Percentiles rank a stretch among this genome's conserved stretches.
phyloP scores from a whole-genome alignment of 1,140 invertebrate species.

The Cotesia chilonis region DNA sequence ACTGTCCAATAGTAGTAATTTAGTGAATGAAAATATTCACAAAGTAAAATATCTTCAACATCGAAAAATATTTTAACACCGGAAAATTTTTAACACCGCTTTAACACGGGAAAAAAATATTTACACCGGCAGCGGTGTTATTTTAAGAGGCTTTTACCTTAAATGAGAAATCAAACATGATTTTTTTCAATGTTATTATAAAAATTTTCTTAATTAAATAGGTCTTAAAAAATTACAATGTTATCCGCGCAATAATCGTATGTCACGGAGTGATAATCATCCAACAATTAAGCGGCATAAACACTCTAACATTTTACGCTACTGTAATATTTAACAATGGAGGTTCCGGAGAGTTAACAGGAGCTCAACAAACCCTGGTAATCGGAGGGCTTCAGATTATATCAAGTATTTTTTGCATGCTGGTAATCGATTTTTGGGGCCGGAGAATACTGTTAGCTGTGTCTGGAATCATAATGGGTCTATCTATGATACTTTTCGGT shows the following conservation, averaged over 20 bases:
- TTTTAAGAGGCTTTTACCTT: too few relatives aligned
- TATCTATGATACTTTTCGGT: conserved; percentile 72
- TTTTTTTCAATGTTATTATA: too few relatives aligned
- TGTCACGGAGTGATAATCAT: conserved; percentile 79
- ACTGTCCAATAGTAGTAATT: too few relatives aligned
- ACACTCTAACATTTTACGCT: conserved; percentile 83
- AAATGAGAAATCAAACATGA: too few relatives aligned
- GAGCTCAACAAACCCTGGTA: conserved; percentile 73
- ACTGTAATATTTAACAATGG: conserved; percentile 75
- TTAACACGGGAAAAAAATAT: too few relatives aligned
- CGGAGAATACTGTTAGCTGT: conserved; percentile 74
- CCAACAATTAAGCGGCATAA: conserved; percentile 86
- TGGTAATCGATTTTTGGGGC: conserved; percentile 79
- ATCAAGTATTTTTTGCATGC: conserved; percentile 72
- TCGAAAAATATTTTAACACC: too few relatives aligned
- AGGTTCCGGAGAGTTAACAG: conserved; percentile 67
- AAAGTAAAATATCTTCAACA: too few relatives aligned
- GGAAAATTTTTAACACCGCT: too few relatives aligned
- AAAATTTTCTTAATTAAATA: neutral
- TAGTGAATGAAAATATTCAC: too few relatives aligned
- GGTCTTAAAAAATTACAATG: conserved; percentile 45
- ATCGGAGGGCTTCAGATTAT: conserved; percentile 81
- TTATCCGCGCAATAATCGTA: conserved; percentile 72
- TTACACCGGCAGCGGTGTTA: too few relatives aligned
- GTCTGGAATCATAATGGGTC: conserved; percentile 72